Conservation (phyloP, 1,140 invertebrate genomes). For the Pygmarrhopalites habei region DNA sequence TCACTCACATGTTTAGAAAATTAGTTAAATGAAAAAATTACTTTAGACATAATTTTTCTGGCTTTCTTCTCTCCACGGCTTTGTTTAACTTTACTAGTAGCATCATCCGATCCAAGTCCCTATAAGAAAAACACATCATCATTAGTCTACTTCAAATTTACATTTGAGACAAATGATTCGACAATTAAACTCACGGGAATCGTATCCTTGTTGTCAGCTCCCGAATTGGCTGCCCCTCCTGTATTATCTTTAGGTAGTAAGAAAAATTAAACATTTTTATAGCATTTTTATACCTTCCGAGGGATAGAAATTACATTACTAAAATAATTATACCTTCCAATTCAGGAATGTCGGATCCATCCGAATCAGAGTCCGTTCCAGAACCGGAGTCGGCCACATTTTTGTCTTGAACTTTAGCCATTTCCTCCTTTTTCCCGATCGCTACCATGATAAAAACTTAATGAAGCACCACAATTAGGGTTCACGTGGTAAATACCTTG, state of each 20-base stretch:
- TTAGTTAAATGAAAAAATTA: too few relatives aligned
- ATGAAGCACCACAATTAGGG: too few relatives aligned
- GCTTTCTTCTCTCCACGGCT: slow-evolving; percentile 98
- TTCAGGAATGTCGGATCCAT: slow-evolving; percentile 75
- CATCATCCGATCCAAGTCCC: slow-evolving; percentile 66
- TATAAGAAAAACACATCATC: slow-evolving; percentile 41
- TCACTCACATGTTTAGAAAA: too few relatives aligned
- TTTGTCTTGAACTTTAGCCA: slow-evolving; percentile 38
- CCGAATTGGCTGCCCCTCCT: too few relatives aligned
- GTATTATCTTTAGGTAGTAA: slow-evolving; percentile 49
- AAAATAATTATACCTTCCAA: slow-evolving; percentile 54
- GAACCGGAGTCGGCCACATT: slow-evolving; percentile 43
- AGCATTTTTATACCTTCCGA: too few relatives aligned
- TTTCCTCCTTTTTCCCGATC: slow-evolving; percentile 38
- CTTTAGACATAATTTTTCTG: slow-evolving; percentile 97
- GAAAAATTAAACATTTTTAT: slow-evolving; percentile 45
- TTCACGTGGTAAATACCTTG: too few relatives aligned
- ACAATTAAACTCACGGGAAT: too few relatives aligned
- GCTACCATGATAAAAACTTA: too few relatives aligned
- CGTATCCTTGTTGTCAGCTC: too few relatives aligned
- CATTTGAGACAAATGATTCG: too few relatives aligned
- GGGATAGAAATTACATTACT: too few relatives aligned
- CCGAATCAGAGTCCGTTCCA: slow-evolving; percentile 67
- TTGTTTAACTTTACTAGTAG: slow-evolving; percentile 92
- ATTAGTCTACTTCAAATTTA: too few relatives aligned